A percentile compares a stretch with the other conserved stretches of the same genome.
These are phyloP conservation scores for Cerceris ruficornis DNA, from an alignment of 2,888 invertebrate genomes.

Conservation along the genomic window DNA sequence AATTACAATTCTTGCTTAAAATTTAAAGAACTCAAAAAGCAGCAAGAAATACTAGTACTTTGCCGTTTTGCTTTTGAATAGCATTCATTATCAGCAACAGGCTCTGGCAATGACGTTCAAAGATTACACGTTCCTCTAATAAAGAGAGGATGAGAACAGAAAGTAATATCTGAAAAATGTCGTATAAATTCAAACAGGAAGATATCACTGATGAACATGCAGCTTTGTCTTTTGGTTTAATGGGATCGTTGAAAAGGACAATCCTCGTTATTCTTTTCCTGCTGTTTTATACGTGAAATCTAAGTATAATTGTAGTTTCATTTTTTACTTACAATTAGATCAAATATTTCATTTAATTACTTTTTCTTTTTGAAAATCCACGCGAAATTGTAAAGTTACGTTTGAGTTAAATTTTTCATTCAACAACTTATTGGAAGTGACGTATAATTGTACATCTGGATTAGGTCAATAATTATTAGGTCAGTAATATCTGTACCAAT, in stretches of 20 bases:
- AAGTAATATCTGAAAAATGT: neutral
- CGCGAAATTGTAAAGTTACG: too few relatives aligned
- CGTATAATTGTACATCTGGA: too few relatives aligned
- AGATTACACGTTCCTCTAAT: neutral
- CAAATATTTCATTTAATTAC: neutral
- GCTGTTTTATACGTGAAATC: neutral
- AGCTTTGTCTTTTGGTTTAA: neutral
- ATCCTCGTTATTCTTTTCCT: neutral
- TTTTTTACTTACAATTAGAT: neutral
- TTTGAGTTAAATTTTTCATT: too few relatives aligned
- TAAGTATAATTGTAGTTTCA: neutral
- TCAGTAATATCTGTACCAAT: too few relatives aligned
- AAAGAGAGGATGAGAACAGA: neutral
- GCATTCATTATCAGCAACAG: neutral
- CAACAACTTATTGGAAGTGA: too few relatives aligned
- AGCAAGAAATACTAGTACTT: neutral
- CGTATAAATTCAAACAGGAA: neutral
- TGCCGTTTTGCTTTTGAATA: neutral
- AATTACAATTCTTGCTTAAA: too few relatives aligned
- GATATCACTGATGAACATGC: neutral
- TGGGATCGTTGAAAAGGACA: neutral
- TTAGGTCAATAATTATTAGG: too few relatives aligned
- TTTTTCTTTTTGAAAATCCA: too few relatives aligned
- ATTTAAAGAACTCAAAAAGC: neutral
- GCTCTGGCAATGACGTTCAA: neutral